phyloP scores from a whole-genome alignment of 2,113 vertebrate genomes.

The Petrocephalus zakoni region DNA sequence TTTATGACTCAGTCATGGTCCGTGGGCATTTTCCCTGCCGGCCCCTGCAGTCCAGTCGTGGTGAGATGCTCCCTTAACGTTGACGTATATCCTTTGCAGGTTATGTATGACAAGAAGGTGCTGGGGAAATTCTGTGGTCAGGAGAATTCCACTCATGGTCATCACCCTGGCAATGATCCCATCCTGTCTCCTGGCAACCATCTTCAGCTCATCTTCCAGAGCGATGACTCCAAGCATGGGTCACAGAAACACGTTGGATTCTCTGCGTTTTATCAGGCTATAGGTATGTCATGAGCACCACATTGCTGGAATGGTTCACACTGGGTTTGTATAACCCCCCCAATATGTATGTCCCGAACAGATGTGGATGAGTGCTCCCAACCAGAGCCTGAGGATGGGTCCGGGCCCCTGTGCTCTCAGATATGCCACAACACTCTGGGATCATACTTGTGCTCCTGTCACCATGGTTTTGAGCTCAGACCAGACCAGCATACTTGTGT shows the following conservation, averaged over 20 bases:
- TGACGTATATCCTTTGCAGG: conserved; percentile 47
- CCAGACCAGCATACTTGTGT: conserved; percentile 67
- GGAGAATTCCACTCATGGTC: conserved; percentile 57
- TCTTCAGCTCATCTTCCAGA: conserved; percentile 71
- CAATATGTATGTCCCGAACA: conserved; percentile 28
- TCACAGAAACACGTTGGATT: conserved; percentile 66
- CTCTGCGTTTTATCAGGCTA: conserved; percentile 75
- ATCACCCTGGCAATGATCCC: conserved; percentile 62
- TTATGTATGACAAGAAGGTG: conserved; percentile 65
- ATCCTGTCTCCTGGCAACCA: conserved; percentile 71
- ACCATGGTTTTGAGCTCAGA: conserved; percentile 71
- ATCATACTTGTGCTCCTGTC: conserved; percentile 82
- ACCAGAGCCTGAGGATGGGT: conserved; percentile 35
- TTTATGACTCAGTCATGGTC: conserved; percentile 84
- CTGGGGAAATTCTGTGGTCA: conserved; percentile 79
- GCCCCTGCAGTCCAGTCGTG: not conserved
- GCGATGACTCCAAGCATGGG: conserved; percentile 76
- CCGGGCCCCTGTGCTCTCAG: conserved; percentile 68
- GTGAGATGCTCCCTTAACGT: not conserved
- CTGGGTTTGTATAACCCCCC: not conserved
- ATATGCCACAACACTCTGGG: conserved; percentile 85
- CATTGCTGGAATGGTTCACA: not conserved
- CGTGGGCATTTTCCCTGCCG: conserved; percentile 16
- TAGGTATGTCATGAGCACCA: conserved; percentile 54
- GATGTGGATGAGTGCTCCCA: conserved; percentile 58